Conservation (phyloP, 1,140 invertebrate species). For the Zaprionus davidi region DNA sequence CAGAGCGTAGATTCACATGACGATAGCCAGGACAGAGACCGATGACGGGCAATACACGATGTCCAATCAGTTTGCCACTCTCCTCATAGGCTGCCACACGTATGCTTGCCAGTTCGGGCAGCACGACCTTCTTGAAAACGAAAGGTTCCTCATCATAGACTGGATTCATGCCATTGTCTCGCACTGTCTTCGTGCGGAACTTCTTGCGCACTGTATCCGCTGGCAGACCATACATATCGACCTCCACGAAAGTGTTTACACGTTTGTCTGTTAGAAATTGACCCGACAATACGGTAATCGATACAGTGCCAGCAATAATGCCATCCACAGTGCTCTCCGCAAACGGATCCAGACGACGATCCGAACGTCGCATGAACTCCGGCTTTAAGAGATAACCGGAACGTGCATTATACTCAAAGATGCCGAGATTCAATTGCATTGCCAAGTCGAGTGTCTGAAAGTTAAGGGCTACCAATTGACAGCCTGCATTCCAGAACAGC, state of each 20-base stretch:
- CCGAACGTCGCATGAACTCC: conserved; percentile 98
- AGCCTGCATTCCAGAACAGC: conserved; percentile 99
- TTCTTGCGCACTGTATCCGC: conserved; percentile 99
- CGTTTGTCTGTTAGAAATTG: conserved; percentile 98
- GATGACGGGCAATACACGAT: conserved; percentile 97
- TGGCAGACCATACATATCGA: conserved; percentile 99
- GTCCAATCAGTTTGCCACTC: conserved; percentile 96
- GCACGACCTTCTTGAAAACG: conserved; percentile 99
- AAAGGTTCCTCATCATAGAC: conserved; percentile 98
- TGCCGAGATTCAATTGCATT: conserved; percentile 99
- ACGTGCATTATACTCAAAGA: conserved; percentile 99
- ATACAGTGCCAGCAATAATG: conserved; percentile 98
- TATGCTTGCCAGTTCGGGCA: conserved; percentile 98
- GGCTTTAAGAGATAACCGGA: conserved; percentile 98
- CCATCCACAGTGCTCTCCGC: conserved; percentile 99
- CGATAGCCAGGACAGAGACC: conserved; percentile 97
- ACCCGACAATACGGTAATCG: conserved; percentile 94
- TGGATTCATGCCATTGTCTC: conserved; percentile 98
- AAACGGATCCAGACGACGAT: conserved; percentile 98
- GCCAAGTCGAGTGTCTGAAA: conserved; percentile 98
- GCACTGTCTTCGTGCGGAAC: conserved; percentile 96
- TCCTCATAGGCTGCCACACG: conserved; percentile 99
- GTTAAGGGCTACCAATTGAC: conserved; percentile 99
- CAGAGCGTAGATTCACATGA: conserved; percentile 94
- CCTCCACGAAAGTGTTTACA: conserved; percentile 98